Evolutionary conservation across 2,888 invertebrate genomes (phyloP).

Genomic region (Nineta flava): DNA sequence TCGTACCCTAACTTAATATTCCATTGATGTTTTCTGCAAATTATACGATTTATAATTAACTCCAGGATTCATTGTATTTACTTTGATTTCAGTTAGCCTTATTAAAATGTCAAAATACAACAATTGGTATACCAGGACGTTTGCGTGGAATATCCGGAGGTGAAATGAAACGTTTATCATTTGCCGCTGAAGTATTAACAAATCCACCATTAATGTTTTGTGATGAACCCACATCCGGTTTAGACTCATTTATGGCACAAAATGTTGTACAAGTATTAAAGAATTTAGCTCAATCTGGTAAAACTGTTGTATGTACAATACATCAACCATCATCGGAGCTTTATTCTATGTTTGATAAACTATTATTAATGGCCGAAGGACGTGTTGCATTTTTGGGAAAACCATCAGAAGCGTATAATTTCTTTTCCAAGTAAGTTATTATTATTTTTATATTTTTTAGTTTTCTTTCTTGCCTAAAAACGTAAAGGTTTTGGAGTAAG

Average conservation of each 20-base stretch:
- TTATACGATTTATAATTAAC: too few relatives aligned
- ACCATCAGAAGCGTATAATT: conserved; percentile 57
- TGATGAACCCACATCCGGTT: conserved; percentile 92
- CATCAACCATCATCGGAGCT: conserved; percentile 92
- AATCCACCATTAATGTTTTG: conserved; percentile 92
- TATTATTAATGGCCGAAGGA: conserved; percentile 83
- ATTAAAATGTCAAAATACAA: conserved; percentile 75
- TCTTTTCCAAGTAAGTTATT: conserved; percentile 58
- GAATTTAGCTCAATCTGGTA: conserved; percentile 60
- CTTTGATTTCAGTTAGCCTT: conserved; percentile 54
- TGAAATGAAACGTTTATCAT: conserved; percentile 86
- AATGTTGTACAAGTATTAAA: conserved; percentile 71
- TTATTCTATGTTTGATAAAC: conserved; percentile 78
- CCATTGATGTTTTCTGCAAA: too few relatives aligned
- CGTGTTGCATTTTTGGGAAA: conserved; percentile 77
- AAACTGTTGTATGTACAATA: conserved; percentile 82
- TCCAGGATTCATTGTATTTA: too few relatives aligned
- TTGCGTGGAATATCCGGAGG: conserved; percentile 91
- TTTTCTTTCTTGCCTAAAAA: not conserved
- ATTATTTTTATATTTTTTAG: not conserved
- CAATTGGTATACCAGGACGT: conserved; percentile 76
- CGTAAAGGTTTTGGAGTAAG: too few relatives aligned
- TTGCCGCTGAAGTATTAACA: conserved; percentile 92
- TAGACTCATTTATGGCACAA: conserved; percentile 94
- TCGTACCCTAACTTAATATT: too few relatives aligned